phyloP scores from a whole-genome alignment of 2,797 vertebrate genomes.

The Atherinosoma microstoma region DNA sequence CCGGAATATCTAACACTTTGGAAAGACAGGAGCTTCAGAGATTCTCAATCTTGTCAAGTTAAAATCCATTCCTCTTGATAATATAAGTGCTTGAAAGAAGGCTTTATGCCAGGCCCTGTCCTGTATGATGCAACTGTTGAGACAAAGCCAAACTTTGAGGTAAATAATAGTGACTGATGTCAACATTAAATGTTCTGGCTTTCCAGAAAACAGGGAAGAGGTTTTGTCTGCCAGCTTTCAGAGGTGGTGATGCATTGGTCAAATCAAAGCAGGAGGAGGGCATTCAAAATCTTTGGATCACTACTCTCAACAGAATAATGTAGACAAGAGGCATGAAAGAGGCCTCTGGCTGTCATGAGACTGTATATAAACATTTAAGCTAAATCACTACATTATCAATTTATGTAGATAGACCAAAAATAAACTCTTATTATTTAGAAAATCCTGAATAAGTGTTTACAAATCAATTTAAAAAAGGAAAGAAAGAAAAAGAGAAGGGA shows the following conservation, averaged over 20 bases:
- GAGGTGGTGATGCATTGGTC: constrained; percentile 1
- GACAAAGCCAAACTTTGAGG: constrained; percentile 12
- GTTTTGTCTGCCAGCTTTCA: constrained; percentile 9
- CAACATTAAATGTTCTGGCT: background rate
- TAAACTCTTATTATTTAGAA: background rate
- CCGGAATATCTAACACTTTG: constrained; percentile 15
- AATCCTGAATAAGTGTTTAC: no score
- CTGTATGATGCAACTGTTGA: constrained; percentile 11
- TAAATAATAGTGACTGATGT: constrained; percentile 3
- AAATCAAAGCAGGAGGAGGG: constrained; percentile 1
- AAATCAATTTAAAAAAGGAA: background rate
- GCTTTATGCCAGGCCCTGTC: background rate
- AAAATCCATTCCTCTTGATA: background rate
- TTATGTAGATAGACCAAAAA: background rate
- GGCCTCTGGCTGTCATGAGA: background rate
- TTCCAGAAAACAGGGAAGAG: background rate
- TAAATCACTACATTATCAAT: background rate
- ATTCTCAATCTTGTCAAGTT: constrained; percentile 9
- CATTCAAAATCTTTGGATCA: background rate
- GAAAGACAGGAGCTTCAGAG: background rate
- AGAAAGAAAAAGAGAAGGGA: background rate
- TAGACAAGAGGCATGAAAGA: background rate
- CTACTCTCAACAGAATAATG: background rate
- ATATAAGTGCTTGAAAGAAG: constrained; percentile 1
- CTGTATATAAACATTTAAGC: no score